A percentile compares a stretch with the other conserved stretches of the same genome.
Evolutionary conservation across 1,140 invertebrate species (phyloP).

Genomic region (Potamilus streckersoni): DNA sequence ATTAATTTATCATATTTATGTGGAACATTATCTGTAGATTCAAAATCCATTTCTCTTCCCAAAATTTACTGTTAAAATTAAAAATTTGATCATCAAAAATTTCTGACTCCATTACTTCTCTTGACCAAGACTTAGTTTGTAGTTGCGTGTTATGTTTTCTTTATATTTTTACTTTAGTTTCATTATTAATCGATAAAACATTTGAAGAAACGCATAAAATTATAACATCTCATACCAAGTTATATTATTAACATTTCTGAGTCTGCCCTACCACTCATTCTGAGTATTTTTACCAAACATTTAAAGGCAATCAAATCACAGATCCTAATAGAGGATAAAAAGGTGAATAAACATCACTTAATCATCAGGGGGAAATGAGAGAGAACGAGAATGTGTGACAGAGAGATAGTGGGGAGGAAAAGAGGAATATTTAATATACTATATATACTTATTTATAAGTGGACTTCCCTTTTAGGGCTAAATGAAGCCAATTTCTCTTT

Average conservation of each 20-base stretch:
- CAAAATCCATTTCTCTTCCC: background rate
- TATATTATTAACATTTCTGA: too few relatives aligned
- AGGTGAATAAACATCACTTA: background rate
- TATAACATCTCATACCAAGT: too few relatives aligned
- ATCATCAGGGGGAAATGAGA: conserved; percentile 4
- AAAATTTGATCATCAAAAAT: background rate
- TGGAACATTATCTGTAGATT: too few relatives aligned
- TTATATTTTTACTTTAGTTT: background rate
- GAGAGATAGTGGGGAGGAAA: background rate
- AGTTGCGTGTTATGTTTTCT: background rate
- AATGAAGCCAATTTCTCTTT: too few relatives aligned
- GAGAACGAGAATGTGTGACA: background rate
- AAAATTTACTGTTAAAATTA: background rate
- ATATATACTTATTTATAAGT: too few relatives aligned
- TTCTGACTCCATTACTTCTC: too few relatives aligned
- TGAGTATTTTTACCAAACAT: background rate
- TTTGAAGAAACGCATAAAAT: too few relatives aligned
- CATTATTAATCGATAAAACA: too few relatives aligned
- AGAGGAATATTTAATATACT: background rate
- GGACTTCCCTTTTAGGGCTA: too few relatives aligned
- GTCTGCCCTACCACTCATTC: too few relatives aligned
- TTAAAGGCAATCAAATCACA: background rate
- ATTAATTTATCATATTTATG: background rate
- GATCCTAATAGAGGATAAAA: conserved; percentile 2
- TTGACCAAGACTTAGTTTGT: too few relatives aligned